These are phyloP conservation scores for Myzus persicae DNA, from an alignment of 1,140 invertebrate genomes.

Conservation along the genomic window DNA sequence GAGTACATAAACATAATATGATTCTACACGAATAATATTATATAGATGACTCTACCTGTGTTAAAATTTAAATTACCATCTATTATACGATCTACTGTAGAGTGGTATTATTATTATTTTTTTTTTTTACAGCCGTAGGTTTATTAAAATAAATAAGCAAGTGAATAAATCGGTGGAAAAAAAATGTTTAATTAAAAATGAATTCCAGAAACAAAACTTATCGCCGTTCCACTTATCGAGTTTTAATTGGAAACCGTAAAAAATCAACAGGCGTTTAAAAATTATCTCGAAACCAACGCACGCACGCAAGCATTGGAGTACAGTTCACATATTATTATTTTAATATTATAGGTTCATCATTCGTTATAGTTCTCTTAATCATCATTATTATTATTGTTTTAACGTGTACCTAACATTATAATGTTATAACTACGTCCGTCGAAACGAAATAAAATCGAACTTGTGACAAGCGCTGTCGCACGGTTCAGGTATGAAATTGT, in stretches of 20 bases:
- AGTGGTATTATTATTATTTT: too few species aligned
- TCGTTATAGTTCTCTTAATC: neutral
- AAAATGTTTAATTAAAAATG: neutral
- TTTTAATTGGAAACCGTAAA: neutral
- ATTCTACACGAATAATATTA: neutral
- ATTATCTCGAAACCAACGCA: neutral
- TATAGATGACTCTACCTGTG: neutral
- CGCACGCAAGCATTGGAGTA: neutral
- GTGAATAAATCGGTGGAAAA: neutral
- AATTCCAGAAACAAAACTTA: conserved; percentile 1
- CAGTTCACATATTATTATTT: neutral
- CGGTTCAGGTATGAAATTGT: neutral
- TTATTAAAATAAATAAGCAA: neutral
- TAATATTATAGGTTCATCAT: neutral
- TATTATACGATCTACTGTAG: neutral
- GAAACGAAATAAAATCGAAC: neutral
- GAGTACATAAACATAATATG: neutral
- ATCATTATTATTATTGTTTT: neutral
- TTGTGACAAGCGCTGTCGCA: neutral
- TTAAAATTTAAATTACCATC: neutral
- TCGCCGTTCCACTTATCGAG: neutral
- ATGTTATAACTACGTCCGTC: neutral
- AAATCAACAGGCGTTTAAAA: neutral
- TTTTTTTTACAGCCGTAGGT: neutral
- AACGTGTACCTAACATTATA: too few species aligned